Conservation (phyloP, 2,113 vertebrate species). For the Aix galericulata region DNA sequence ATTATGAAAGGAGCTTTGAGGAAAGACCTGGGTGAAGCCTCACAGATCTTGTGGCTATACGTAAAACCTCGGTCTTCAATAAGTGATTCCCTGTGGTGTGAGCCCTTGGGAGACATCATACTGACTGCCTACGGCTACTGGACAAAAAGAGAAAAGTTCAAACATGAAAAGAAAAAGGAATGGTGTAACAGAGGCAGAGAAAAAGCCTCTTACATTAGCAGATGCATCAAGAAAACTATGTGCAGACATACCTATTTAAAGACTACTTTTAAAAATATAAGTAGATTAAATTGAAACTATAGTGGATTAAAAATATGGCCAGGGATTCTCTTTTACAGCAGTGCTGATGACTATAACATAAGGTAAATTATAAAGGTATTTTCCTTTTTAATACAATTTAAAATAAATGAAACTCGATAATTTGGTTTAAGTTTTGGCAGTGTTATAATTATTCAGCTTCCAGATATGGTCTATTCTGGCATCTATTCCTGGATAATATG, state of each 20-base stretch:
- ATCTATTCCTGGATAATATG: not conserved
- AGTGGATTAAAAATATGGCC: not conserved
- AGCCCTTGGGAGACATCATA: not conserved
- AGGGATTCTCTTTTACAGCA: not conserved
- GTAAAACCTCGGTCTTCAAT: not conserved
- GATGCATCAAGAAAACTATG: not conserved
- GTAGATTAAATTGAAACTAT: not conserved
- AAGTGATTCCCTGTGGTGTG: fast-evolving
- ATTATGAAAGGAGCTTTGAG: not conserved
- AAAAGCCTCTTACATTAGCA: not conserved
- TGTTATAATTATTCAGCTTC: not conserved
- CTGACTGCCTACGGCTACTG: not conserved
- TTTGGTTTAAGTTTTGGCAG: not conserved
- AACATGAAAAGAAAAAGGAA: not conserved
- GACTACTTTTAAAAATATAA: not conserved
- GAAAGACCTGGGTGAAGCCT: not conserved
- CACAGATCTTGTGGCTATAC: not conserved
- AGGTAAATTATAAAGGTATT: not conserved
- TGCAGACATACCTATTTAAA: not conserved
- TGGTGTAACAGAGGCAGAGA: not conserved
- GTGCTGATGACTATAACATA: not conserved
- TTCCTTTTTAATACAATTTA: not conserved
- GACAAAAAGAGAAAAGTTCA: not conserved
- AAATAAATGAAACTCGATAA: not conserved
- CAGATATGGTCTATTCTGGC: not conserved